Base-by-base conservation (phyloP, 2,797 vertebrate species). In the Silurus lanzhouensis region DNA sequence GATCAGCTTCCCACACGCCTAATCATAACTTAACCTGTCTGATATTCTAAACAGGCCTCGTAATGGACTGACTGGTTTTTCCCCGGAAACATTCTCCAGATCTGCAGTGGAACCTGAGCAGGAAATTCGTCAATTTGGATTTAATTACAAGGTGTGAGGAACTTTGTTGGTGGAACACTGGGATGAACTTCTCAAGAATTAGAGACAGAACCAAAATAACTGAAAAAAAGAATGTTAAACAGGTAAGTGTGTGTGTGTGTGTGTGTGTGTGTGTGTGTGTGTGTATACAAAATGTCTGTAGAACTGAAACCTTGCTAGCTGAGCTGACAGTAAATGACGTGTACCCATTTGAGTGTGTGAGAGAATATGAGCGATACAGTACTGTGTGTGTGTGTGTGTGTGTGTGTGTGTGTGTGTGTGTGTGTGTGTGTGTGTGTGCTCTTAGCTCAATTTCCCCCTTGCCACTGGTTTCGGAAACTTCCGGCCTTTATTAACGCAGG, bases 301-400 rank as follows among this genome's bases (percentile, higher is more conserved):
- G 67, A 79, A 70, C 71, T 72, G 87, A 88, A 88, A 88, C 86
- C 72, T 3, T 61, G 12, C 0, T 14, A 15, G 17, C 19, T 7
- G 9, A 14, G 52, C 68, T 87, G 75, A 81, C 83, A 20, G 86
- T 83, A 89, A 89, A 64, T 89, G 85, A 87, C 52, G 75, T 61
- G 20, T 70, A 5, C 27, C 57, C 48, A 52, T 52, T 52, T 52
- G 48, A 60, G 5, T 78, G 58, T 78, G 20, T 74, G 38, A 38
- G 38, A 38, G 48, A 60, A 5, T 78, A 31, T 52, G 48, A 52
- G 48, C 0, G 9, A 52, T 52, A 52, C 48, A 52, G 9, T 7
- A 52, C 6, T 52, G 48, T 52, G 31, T 78, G 8, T 78, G 27
- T 38, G 15, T 13, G 8, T 22, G 74, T 19, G 14, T 58, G 52